These are phyloP conservation scores for Catocala sponsa DNA, from an alignment of 2,888 invertebrate genomes.

Conservation along the genomic window DNA sequence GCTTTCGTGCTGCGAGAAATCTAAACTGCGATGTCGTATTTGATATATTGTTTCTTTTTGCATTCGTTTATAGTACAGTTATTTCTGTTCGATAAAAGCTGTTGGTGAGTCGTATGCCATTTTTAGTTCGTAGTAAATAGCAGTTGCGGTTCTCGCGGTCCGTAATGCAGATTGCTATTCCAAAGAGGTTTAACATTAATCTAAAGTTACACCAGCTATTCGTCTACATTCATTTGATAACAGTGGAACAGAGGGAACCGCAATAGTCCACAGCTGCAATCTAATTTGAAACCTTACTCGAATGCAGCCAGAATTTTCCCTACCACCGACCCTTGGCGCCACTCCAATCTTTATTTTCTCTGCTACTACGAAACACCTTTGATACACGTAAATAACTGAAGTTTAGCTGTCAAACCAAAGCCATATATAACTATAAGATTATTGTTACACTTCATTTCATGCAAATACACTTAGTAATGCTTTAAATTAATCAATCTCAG, in stretches of 20 bases:
- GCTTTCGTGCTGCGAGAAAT: conserved; percentile 30
- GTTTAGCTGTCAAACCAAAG: conserved; percentile 66
- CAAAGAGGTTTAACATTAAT: conserved; percentile 35
- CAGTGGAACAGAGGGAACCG: conserved; percentile 38
- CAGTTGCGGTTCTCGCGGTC: conserved; percentile 14
- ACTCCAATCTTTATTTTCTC: conserved; percentile 74
- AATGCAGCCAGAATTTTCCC: conserved; percentile 65
- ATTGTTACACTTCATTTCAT: conserved; percentile 7
- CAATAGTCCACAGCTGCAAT: conserved; percentile 54
- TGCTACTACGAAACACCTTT: conserved; percentile 62
- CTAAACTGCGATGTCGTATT: conserved; percentile 25
- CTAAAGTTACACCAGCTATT: conserved; percentile 34
- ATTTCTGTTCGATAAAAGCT: conserved; percentile 11
- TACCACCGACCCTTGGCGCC: conserved; percentile 62
- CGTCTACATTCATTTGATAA: conserved; percentile 48
- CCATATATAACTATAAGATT: conserved; percentile 51
- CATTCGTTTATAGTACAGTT: conserved; percentile 12
- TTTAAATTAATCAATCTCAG: conserved; percentile 20
- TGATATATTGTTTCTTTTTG: conserved; percentile 26
- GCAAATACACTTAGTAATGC: conserved; percentile 4
- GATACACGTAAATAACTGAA: conserved; percentile 66
- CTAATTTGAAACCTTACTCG: conserved; percentile 66
- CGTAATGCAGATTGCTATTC: conserved; percentile 25
- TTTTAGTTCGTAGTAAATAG: neutral
- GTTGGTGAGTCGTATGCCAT: neutral